Conservation (phyloP, 2,888 invertebrate species). For the Zaprionus bogoriensis region DNA sequence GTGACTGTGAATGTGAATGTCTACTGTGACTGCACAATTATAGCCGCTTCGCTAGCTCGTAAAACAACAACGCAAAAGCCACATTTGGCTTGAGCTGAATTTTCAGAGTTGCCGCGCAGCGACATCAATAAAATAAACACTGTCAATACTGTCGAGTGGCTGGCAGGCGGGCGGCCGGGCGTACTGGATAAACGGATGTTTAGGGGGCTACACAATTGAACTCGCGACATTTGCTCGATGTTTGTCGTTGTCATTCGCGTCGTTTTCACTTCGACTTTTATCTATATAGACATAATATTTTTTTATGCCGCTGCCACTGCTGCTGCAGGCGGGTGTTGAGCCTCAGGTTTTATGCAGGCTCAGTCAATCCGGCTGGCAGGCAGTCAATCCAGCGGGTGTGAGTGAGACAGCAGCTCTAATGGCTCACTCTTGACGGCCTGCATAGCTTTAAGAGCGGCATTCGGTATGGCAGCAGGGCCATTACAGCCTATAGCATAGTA, state of each 20-base stretch:
- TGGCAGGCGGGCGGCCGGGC: conserved; percentile 10
- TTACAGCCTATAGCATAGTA: conserved; percentile 35
- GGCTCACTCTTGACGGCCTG: conserved; percentile 66
- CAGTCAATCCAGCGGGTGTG: conserved; percentile 28
- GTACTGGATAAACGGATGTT: conserved; percentile 41
- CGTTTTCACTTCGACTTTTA: conserved; percentile 66
- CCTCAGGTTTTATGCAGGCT: conserved; percentile 39
- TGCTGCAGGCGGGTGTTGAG: conserved; percentile 39
- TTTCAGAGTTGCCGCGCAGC: conserved; percentile 42
- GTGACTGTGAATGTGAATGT: conserved; percentile 50
- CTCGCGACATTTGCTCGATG: conserved; percentile 66
- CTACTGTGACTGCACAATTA: conserved; percentile 74
- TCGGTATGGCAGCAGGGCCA: conserved; percentile 44
- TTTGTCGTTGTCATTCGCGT: conserved; percentile 39
- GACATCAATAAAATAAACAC: conserved; percentile 76
- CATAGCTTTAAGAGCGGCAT: conserved; percentile 60
- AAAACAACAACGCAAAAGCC: conserved; percentile 51
- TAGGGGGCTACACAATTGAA: conserved; percentile 57
- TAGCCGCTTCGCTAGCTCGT: conserved; percentile 72
- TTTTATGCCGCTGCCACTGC: conserved; percentile 50
- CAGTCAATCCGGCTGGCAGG: conserved; percentile 29
- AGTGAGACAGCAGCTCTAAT: conserved; percentile 38
- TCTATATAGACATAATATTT: conserved; percentile 77
- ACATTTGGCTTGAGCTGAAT: conserved; percentile 39
- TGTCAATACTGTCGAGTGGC: conserved; percentile 47